Evolutionary conservation across 2,113 vertebrate species (phyloP), one percentile per base, ranked within the genome.

Genomic region (Astur gentilis): DNA sequence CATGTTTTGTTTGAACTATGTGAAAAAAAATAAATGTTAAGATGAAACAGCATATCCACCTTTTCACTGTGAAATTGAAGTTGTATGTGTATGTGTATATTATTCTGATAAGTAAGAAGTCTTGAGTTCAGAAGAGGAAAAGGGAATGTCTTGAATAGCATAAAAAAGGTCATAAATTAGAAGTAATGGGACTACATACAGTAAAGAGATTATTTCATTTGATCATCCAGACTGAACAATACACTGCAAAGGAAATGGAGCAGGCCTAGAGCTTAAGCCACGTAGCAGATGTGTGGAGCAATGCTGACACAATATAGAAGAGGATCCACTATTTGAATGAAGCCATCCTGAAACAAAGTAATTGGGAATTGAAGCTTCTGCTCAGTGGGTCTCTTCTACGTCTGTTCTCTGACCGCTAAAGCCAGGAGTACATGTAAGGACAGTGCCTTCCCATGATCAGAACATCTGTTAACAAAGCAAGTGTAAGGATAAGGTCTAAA

Each of bases 21-120:
- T 93, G 96, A 97, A 94, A 97, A 97, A 87, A 97, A 98, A 98
- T 98, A 98, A 98, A 98, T 84, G 78, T 95, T 93, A 89, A 78
- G 62, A 90, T 91, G 81, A 93, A 95, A 95, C 64, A 85, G 27
- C 89, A 92, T 89, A 79, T 66, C 67, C 52, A 73, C 32, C 27
- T 87, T 94, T 50, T 93, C 75, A 61, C 26, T 66, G 32, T 97
- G 92, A 89, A 92, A 91, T 19, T 95, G 71, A 96, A 95, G 67
- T 94, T 17, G 4, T 47, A 15, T 36, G 25, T 90, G 66, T 36
- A 26, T 26, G 25, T 61, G 40, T 87, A 34, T 73, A 55, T 79
- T 71, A 55, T 79, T 71, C 47, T 90, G 42, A 3, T 69, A 87
- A 76, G 20, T 60, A n/a, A 40, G 22, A 69, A 49, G 16, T 54